Evolutionary conservation across 2,797 vertebrate genomes (phyloP).

Genomic region (Cossypha caffra): DNA sequence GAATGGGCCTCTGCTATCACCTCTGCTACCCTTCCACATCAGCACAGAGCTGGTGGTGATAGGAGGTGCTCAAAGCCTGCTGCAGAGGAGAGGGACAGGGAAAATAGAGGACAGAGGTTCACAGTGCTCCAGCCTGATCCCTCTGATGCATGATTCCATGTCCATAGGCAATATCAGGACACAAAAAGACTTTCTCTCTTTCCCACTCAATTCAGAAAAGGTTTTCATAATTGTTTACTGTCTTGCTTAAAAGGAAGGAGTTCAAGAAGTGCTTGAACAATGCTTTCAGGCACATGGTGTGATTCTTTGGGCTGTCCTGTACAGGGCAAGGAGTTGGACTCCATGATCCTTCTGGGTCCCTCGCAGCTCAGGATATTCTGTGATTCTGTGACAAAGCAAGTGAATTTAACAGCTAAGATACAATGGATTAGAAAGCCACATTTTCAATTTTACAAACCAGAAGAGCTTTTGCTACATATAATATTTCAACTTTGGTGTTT

Average conservation of each 20-base stretch:
- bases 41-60: rapidly evolving
- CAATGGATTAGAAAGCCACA: neutral
- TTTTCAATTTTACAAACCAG: neutral
- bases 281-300: neutral
- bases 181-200: neutral
- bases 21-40: neutral
- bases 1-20: neutral
- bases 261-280: neutral
- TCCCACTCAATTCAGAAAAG: neutral
- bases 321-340: neutral
- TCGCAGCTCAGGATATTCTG: neutral
- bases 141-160: neutral
- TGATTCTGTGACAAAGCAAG: neutral
- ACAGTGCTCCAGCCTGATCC: neutral
- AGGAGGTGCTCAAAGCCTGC: neutral
- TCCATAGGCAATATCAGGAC: neutral
- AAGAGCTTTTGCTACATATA: neutral
- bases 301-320: neutral
- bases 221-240: neutral
- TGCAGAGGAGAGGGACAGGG: neutral
- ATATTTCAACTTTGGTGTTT: neutral
- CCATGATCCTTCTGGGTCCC: neutral
- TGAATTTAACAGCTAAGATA: neutral
- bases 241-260: neutral
- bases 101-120: rapidly evolving